Conservation (phyloP, 2,113 vertebrate species). For the Melanostigma gelatinosum region DNA sequence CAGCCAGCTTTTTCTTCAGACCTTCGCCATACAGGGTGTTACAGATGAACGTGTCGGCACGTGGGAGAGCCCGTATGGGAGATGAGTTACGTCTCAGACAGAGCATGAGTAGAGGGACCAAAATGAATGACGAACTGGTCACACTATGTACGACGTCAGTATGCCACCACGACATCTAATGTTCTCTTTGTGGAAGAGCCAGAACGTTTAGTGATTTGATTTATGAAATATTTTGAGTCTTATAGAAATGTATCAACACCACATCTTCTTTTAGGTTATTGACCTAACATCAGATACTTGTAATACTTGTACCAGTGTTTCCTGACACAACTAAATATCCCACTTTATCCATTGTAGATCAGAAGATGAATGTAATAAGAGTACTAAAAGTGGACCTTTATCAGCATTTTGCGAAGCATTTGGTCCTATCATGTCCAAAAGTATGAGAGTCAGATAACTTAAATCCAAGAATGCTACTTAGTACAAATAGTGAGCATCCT, state of each 20-base stretch:
- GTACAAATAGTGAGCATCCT: not conserved
- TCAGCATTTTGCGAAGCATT: not conserved
- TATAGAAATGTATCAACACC: not conserved
- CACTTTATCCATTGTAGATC: not conserved
- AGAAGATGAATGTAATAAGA: not conserved
- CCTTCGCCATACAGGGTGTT: slow-evolving; percentile 35
- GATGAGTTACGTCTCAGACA: slow-evolving; percentile 44
- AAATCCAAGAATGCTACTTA: not conserved
- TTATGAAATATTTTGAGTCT: not conserved
- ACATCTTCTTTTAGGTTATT: not conserved
- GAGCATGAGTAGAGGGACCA: slow-evolving; percentile 15
- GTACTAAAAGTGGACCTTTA: not conserved
- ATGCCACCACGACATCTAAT: not conserved
- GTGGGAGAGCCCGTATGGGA: slow-evolving; percentile 34
- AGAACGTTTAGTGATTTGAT: not conserved
- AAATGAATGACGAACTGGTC: slow-evolving; percentile 39
- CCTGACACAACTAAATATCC: not conserved
- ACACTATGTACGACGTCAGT: slow-evolving; percentile 1
- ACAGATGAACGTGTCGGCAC: slow-evolving; percentile 51
- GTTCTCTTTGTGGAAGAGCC: slow-evolving; percentile 11
- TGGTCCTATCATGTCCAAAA: not conserved
- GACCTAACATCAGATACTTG: not conserved
- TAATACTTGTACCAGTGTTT: not conserved
- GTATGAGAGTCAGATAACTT: not conserved
- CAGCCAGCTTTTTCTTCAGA: slow-evolving; percentile 32